Evolutionary conservation across 1,140 invertebrate species (phyloP).

Genomic region (Lasaia peninsularis): DNA sequence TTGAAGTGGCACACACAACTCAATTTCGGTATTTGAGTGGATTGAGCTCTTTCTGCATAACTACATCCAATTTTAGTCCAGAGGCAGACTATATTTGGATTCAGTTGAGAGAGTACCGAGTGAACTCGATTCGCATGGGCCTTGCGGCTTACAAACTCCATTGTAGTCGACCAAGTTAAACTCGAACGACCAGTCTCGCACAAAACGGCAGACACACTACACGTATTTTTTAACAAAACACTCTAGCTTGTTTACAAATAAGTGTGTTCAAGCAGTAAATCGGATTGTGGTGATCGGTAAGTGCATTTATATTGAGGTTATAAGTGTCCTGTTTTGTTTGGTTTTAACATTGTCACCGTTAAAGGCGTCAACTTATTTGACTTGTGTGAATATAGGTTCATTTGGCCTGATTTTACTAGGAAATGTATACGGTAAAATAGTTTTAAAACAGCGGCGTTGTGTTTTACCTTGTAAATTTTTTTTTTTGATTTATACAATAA

Average conservation of each 20-base stretch:
- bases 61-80: neutral
- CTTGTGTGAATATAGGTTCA: neutral
- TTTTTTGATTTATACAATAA: too few species aligned
- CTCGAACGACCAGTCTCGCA: constrained; percentile 35
- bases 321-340: constrained; percentile 9
- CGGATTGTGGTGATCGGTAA: constrained; percentile 61
- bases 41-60: too few species aligned
- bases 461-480: too few species aligned
- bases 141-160: constrained; percentile 20
- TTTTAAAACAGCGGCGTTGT: too few species aligned
- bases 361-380: neutral
- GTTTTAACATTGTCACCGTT: neutral
- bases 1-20: too few species aligned
- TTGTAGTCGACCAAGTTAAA: constrained; percentile 3
- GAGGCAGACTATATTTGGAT: constrained; percentile 24
- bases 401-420: neutral
- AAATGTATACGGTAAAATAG: neutral
- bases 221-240: constrained; percentile 34
- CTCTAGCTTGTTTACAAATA: constrained; percentile 61
- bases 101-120: constrained; percentile 28
- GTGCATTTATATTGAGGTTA: constrained; percentile 51
- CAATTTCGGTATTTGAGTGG: too few species aligned
- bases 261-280: constrained; percentile 43
- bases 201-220: constrained; percentile 33
- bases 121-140: constrained; percentile 51